These are phyloP conservation scores for Microplitis demolitor DNA, from an alignment of 1,140 invertebrate genomes.

Conservation along the genomic window DNA sequence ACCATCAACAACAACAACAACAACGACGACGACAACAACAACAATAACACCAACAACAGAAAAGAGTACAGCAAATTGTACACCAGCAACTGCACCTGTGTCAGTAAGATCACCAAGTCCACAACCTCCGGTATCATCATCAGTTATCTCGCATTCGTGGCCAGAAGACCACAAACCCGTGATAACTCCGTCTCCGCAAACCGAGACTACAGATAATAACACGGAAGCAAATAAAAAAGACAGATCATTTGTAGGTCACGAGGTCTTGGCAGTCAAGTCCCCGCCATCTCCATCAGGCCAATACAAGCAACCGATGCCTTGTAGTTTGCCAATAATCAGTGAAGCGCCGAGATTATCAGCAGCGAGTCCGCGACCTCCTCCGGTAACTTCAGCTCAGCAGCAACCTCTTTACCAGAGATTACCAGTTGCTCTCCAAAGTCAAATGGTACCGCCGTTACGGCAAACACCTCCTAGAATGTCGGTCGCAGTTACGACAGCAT, in stretches of 20 bases:
- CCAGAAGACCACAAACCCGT: slow-evolving; percentile 41
- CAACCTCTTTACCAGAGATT: slow-evolving; percentile 54
- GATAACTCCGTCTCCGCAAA: slow-evolving; percentile 20
- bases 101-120: slow-evolving; percentile 40
- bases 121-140: slow-evolving; percentile 26
- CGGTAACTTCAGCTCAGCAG: slow-evolving; percentile 24
- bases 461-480: slow-evolving; percentile 51
- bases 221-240: slow-evolving; percentile 25
- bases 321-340: slow-evolving; percentile 36
- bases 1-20: too few relatives aligned
- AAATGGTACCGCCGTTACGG: slow-evolving; percentile 45
- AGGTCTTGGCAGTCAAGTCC: slow-evolving; percentile 22
- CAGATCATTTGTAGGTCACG: slow-evolving; percentile 20
- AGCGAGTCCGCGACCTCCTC: slow-evolving; percentile 40
- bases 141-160: slow-evolving; percentile 56
- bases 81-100: slow-evolving; percentile 19
- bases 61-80: slow-evolving; percentile 50
- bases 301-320: slow-evolving; percentile 42
- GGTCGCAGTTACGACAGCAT: slow-evolving; percentile 30
- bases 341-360: slow-evolving; percentile 41
- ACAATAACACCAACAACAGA: slow-evolving; percentile 33
- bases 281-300: slow-evolving; percentile 35
- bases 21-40: too few relatives aligned
- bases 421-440: slow-evolving; percentile 49
- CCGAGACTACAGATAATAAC: slow-evolving; percentile 13